phyloP scores from a whole-genome alignment of 2,797 vertebrate species.

The Peromyscus aztecus region DNA sequence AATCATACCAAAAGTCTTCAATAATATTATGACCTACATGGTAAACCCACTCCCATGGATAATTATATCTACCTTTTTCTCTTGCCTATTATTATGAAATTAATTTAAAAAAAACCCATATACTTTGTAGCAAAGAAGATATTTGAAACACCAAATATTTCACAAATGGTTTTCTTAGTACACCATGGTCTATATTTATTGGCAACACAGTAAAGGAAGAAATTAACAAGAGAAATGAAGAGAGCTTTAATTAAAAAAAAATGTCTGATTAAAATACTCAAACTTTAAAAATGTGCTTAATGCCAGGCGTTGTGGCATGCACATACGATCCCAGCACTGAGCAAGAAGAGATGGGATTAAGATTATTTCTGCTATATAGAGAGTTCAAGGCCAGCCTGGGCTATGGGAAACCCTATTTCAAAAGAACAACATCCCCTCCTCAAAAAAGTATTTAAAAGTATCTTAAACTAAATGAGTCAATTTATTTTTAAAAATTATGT shows the following conservation, averaged over 20 bases:
- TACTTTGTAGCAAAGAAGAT: constrained; percentile 34
- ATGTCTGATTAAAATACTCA: constrained; percentile 58
- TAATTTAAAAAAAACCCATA: constrained; percentile 55
- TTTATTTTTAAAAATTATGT: constrained; percentile 65
- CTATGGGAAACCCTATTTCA: neutral
- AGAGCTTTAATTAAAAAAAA: constrained; percentile 69
- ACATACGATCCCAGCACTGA: neutral
- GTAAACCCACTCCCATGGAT: neutral
- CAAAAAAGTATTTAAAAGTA: constrained; percentile 39
- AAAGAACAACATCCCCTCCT: neutral
- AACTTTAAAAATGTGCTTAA: neutral
- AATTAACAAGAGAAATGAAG: constrained; percentile 62
- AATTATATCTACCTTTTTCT: neutral
- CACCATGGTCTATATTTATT: constrained; percentile 32
- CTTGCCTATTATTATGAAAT: constrained; percentile 26
- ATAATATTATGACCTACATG: neutral
- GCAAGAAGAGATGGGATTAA: neutral
- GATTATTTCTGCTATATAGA: neutral
- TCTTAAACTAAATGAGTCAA: constrained; percentile 19
- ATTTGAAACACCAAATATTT: neutral
- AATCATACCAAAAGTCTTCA: neutral
- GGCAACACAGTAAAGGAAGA: constrained; percentile 65
- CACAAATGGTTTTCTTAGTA: constrained; percentile 54
- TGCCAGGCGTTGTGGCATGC: neutral
- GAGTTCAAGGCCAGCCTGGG: neutral